Evolutionary conservation across 1,140 invertebrate species (phyloP).

Genomic region (Drosophila nebulosa): DNA sequence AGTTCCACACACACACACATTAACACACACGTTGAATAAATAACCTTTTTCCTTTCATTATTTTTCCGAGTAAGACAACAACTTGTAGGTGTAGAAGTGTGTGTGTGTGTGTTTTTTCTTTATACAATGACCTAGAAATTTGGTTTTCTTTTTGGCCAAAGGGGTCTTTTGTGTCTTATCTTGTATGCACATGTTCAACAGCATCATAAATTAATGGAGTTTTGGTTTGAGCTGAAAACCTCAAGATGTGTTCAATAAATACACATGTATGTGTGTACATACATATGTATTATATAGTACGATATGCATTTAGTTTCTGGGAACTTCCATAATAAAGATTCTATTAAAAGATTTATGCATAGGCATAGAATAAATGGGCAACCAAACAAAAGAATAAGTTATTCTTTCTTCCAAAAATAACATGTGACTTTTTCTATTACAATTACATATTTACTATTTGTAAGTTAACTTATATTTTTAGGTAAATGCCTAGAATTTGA

Average conservation of each 20-base stretch:
- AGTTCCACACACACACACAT: background rate
- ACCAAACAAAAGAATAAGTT: too few relatives aligned
- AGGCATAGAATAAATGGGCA: too few relatives aligned
- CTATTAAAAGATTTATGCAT: background rate
- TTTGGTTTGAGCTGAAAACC: constrained; percentile 5
- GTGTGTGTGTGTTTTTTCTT: constrained; percentile 37
- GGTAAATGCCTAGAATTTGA: too few relatives aligned
- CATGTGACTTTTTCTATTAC: too few relatives aligned
- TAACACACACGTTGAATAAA: constrained; percentile 54
- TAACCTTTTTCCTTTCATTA: constrained; percentile 45
- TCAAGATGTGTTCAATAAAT: constrained; percentile 2
- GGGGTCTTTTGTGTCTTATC: constrained; percentile 26
- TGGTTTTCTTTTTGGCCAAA: constrained; percentile 53
- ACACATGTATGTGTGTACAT: background rate
- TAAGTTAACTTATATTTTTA: too few relatives aligned
- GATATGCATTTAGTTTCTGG: background rate
- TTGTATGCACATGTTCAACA: constrained; percentile 41
- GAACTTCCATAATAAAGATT: background rate
- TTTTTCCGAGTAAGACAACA: constrained; percentile 19
- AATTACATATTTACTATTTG: too few relatives aligned
- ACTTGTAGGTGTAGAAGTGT: constrained; percentile 12
- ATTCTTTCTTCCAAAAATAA: too few relatives aligned
- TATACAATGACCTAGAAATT: constrained; percentile 70
- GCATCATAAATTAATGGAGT: constrained; percentile 48
- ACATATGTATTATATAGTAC: background rate